These are phyloP conservation scores for Drosophila mauritiana DNA, from an alignment of 1,140 invertebrate species.

Conservation along the genomic window DNA sequence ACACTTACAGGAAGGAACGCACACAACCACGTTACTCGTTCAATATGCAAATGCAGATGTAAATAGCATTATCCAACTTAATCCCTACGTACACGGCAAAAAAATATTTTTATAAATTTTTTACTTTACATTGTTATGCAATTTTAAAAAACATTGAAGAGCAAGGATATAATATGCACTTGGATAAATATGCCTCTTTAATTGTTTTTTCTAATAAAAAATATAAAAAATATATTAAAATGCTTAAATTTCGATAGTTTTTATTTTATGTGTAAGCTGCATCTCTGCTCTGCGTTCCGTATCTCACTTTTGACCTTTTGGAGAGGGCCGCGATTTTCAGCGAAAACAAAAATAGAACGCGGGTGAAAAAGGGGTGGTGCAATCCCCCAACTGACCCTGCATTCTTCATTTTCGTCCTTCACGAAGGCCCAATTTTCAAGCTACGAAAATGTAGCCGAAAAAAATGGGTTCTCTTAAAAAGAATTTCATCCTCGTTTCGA, in stretches of 20 bases:
- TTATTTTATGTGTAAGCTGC: slow-evolving; percentile 7
- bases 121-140: no score
- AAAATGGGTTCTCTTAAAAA: not conserved
- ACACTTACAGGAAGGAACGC: not conserved
- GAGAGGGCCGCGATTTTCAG: slow-evolving; percentile 12
- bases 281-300: not conserved
- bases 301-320: slow-evolving; percentile 49
- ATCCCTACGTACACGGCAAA: slow-evolving; percentile 1
- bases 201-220: not conserved
- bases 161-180: no score
- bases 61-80: slow-evolving; percentile 35
- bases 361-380: not conserved
- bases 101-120: no score
- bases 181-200: no score
- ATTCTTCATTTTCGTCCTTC: not conserved
- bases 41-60: slow-evolving; percentile 51
- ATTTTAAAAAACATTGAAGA: no score
- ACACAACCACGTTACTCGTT: slow-evolving; percentile 35
- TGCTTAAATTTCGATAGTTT: not conserved
- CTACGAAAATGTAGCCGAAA: not conserved
- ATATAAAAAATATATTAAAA: not conserved
- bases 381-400: slow-evolving; percentile 21
- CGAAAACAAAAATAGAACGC: slow-evolving; percentile 46
- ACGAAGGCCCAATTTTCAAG: not conserved
- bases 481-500: no score